Base-by-base conservation (phyloP, 1,140 invertebrate genomes). In the Drosophila chauvacae region DNA sequence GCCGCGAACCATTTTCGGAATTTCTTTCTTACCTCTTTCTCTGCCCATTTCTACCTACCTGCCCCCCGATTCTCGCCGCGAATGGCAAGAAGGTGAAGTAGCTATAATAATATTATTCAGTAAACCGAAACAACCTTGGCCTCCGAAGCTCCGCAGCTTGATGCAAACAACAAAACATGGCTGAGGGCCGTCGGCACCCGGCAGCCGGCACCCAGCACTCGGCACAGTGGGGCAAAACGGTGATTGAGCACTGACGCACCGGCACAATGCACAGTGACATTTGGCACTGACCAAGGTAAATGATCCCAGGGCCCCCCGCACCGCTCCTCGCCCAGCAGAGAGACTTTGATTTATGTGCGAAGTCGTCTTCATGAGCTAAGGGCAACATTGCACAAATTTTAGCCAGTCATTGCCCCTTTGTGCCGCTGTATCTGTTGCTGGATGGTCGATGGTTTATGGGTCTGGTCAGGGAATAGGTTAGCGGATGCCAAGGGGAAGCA, bases 351-450 rank as follows among this genome's bases (percentile, higher is more conserved):
- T 86, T 87, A 87, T 86, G 82, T 87, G 70, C 83, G 70, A 86
- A 86, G 77, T 81, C 69, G 73, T 81, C 64, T 77, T 84, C 77
- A 47, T 72, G 70, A 44, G 66, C 45, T 60, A 60, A 71, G 51
- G 58, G 69, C 53, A 71, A 23, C 53, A 72, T 72, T 72, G 70
- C 70, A 59, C 63, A 62, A 53, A 64, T 82, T 87, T 68, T 64
- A 72, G 83, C 83, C 82, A 86, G 82, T 86, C 82, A 86, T 86
- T 86, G 83, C 70, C 79, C 82, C 74, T 65, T 81, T 86, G 82
- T 63, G 47, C 48, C 18, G 75, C 42, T 65, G 53, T 30, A 75
- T 59, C 45, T 76, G 72, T 39, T 60, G 70, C 37, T 72, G 35
- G 68, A 47, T n/a, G 45, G 42, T 30, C 71, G 60, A 58, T 62